Percentiles rank a stretch among this genome's conserved stretches.
Conservation (phyloP, 2,113 vertebrate species). For the Murina feae region DNA sequence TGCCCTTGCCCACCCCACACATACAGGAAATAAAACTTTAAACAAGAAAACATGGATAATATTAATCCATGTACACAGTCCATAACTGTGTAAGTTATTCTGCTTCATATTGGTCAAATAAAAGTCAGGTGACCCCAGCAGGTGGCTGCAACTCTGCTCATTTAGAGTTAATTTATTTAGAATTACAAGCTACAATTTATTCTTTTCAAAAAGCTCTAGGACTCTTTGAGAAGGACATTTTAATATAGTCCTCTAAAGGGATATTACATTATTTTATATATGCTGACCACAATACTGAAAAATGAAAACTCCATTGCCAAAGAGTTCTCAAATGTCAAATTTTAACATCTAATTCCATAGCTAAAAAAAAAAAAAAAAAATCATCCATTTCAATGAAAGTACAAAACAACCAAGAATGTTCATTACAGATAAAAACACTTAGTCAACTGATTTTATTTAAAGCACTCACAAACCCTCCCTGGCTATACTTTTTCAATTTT, state of each 20-base stretch:
- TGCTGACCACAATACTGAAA: not conserved
- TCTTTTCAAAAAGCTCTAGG: conserved; percentile 21
- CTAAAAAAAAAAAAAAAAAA: not conserved
- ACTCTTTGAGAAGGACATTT: not conserved
- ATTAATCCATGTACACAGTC: not conserved
- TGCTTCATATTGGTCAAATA: not conserved
- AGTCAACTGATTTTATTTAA: conserved; percentile 20
- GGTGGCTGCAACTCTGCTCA: not conserved
- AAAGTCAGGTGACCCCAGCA: not conserved
- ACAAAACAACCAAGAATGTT: conserved; percentile 7
- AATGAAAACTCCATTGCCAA: not conserved
- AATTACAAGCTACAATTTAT: conserved; percentile 2
- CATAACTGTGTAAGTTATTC: not conserved
- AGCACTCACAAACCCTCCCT: not conserved
- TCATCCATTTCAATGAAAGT: conserved; percentile 3
- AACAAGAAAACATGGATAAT: not conserved
- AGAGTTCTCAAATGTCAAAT: not conserved
- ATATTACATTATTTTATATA: not conserved
- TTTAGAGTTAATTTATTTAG: conserved; percentile 33
- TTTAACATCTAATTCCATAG: not conserved
- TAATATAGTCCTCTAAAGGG: not conserved
- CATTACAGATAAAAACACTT: not conserved
- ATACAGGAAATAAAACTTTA: conserved; percentile 37
- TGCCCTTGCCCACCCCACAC: too few species aligned
- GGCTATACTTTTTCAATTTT: not conserved